These are phyloP conservation scores for Hoplodrina blanda DNA, from an alignment of 2,888 invertebrate genomes.

Conservation along the genomic window DNA sequence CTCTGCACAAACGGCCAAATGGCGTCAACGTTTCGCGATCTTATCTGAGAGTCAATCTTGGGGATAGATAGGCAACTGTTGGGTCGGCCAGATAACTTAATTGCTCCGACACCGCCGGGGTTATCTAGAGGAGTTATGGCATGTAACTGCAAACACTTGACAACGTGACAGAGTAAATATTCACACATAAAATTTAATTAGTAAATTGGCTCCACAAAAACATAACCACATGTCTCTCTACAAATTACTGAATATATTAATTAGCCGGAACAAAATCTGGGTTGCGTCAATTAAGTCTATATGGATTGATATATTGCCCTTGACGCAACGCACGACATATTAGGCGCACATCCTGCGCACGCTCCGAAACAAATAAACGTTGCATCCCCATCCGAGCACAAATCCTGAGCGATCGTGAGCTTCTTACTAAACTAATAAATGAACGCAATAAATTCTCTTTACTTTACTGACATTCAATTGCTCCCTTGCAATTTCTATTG, in stretches of 20 bases:
- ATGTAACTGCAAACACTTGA: slow-evolving; percentile 59
- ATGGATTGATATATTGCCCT: slow-evolving; percentile 83
- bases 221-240: slow-evolving; percentile 68
- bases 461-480: slow-evolving; percentile 78
- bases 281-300: slow-evolving; percentile 79
- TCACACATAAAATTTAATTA: slow-evolving; percentile 50
- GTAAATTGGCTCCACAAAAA: slow-evolving; percentile 56
- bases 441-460: slow-evolving; percentile 86
- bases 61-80: slow-evolving; percentile 79
- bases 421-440: slow-evolving; percentile 87
- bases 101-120: slow-evolving; percentile 79
- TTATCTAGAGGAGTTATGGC: slow-evolving; percentile 76
- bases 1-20: slow-evolving; percentile 83
- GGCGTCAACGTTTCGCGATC: slow-evolving; percentile 86
- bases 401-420: slow-evolving; percentile 80
- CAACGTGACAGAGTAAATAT: slow-evolving; percentile 29
- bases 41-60: slow-evolving; percentile 84
- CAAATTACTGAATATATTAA: slow-evolving; percentile 74
- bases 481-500: slow-evolving; percentile 67
- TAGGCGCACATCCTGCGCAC: slow-evolving; percentile 84
- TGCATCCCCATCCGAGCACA: slow-evolving; percentile 81
- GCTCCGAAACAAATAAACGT: slow-evolving; percentile 84
- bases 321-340: slow-evolving; percentile 78
- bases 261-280: slow-evolving; percentile 72
- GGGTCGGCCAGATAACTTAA: slow-evolving; percentile 83